Evolutionary conservation across 1,140 invertebrate genomes (phyloP).

Genomic region (Anoplophora glabripennis): DNA sequence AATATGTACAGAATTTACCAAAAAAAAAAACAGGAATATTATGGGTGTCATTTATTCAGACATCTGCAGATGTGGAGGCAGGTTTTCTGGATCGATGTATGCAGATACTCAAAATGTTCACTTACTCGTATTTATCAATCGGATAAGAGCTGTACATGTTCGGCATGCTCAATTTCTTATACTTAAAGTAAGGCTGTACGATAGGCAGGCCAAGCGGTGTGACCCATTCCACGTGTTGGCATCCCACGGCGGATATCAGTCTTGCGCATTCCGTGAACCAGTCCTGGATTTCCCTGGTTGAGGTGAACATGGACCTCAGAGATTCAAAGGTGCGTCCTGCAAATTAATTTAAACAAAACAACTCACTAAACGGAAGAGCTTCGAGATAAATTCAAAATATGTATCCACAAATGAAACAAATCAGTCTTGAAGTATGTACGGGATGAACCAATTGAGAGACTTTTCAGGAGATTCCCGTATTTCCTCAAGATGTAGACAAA

Average conservation of each 20-base stretch:
- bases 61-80: too few relatives aligned
- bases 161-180: conserved; percentile 37
- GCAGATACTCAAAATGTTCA: too few relatives aligned
- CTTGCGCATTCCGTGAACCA: conserved; percentile 93
- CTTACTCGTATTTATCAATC: conserved; percentile 59
- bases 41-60: neutral
- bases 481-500: too few relatives aligned
- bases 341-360: too few relatives aligned
- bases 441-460: too few relatives aligned
- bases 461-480: too few relatives aligned
- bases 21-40: neutral
- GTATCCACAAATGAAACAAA: too few relatives aligned
- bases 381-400: too few relatives aligned
- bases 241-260: conserved; percentile 68
- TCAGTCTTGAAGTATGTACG: too few relatives aligned
- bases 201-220: conserved; percentile 94
- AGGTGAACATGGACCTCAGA: conserved; percentile 90
- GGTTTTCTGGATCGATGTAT: too few relatives aligned
- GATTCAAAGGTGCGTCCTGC: conserved; percentile 74
- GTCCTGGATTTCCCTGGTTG: conserved; percentile 92
- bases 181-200: conserved; percentile 84
- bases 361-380: too few relatives aligned
- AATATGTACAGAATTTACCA: conserved; percentile 15
- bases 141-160: conserved; percentile 45
- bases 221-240: conserved; percentile 86